These are phyloP conservation scores for Leptocoma aspasia DNA, from an alignment of 2,113 vertebrate genomes.

Conservation along the genomic window DNA sequence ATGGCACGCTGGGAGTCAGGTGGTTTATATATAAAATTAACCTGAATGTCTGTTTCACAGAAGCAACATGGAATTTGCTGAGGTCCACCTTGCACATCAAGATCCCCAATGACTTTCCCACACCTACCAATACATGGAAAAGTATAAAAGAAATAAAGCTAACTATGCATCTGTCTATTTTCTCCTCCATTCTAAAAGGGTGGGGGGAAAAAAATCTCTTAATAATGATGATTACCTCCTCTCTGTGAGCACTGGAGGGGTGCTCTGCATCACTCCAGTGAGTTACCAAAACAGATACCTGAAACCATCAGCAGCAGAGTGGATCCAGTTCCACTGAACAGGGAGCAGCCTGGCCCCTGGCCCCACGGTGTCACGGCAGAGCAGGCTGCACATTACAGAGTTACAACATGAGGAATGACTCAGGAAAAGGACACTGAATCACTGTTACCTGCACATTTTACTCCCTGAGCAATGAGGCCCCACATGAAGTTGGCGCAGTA, in stretches of 20 bases:
- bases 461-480: constrained; percentile 98
- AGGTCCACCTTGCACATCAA: background rate
- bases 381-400: background rate
- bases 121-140: background rate
- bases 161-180: background rate
- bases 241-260: fast-evolving
- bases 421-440: background rate
- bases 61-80: background rate
- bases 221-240: background rate
- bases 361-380: fast-evolving
- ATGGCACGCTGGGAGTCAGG: fast-evolving
- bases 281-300: background rate
- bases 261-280: background rate
- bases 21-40: background rate
- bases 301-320: background rate
- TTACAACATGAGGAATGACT: background rate
- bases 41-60: background rate
- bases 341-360: background rate
- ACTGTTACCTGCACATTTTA: constrained; percentile 94
- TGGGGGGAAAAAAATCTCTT: fast-evolving
- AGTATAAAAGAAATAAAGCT: background rate
- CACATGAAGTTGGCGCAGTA: constrained; percentile 99
- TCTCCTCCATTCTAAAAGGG: background rate
- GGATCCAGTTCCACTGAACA: background rate
- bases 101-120: background rate